Base-by-base conservation (phyloP, 64 coral and sea anemone species). In the Pocillopora verrucosa region DNA sequence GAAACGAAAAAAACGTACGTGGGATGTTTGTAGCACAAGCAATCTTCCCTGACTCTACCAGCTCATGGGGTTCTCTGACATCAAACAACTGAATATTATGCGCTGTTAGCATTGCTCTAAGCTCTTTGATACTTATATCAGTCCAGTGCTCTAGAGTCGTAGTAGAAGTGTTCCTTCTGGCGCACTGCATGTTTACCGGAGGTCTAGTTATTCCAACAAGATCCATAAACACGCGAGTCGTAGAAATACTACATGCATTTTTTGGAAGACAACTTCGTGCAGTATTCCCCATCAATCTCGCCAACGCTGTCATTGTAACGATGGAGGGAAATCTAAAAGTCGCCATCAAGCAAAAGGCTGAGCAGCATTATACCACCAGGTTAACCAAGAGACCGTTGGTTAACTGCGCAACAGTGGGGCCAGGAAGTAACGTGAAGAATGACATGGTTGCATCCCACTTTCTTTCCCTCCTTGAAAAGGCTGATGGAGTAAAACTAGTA, bases 31-130 rank as follows among this genome's bases (percentile, higher is more conserved):
- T 84, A 16, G 91, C 38, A 45, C 82, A 73, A 87, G 92, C 80
- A 76, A 96, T 96, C 59, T 93, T 96, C 19, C 95, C 95, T 19
- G 51, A 56, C 74, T 93, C 79, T 62, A 93, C 67, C 59, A 96
- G 69, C 14, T 96, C 95, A 36, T 96, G 87, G 3, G 95, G 95
- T 78, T 96, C 95, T 2, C 95, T 88, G 19, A 96, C 95, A 91
- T 96, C 95, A 85, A 92, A 87, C 30, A 92, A 76, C 19, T 92
- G 90, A 68, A 92, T 86, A 36, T 76, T 77, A 12, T 79, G 22
- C 9, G 82, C 74, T 72, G 60, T 75, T 34, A 92, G 37, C 90
- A 92, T 87, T 30, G 84, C 75, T 36, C 80, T 59, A 0, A 92
- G 51, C 25, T 92, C 90, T 87, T 76, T 77, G 20, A 92, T 87